phyloP scores from a whole-genome alignment of 1,140 invertebrate species.

The Zaprionus taronus region DNA sequence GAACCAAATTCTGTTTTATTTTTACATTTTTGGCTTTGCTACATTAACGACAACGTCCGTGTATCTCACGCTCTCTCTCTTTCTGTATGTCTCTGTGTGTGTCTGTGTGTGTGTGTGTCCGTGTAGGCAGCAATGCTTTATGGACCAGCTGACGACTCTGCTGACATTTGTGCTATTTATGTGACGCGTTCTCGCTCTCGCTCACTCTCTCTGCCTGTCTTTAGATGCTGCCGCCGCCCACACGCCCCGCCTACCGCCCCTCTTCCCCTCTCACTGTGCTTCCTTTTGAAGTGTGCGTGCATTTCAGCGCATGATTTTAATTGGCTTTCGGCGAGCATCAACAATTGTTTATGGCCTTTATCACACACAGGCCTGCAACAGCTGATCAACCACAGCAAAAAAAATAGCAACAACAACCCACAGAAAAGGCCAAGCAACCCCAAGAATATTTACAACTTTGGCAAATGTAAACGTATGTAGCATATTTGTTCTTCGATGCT shows the following conservation, averaged over 20 bases:
- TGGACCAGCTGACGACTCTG: constrained; percentile 63
- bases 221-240: constrained; percentile 13
- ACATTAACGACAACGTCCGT: constrained; percentile 56
- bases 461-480: constrained; percentile 8
- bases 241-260: too few relatives aligned
- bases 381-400: constrained; percentile 47
- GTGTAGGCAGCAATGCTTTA: constrained; percentile 63
- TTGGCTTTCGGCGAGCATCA: constrained; percentile 61
- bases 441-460: constrained; percentile 1
- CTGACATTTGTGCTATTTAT: constrained; percentile 42
- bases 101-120: not conserved
- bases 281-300: constrained; percentile 58
- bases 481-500: not conserved
- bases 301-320: constrained; percentile 75
- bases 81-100: not conserved
- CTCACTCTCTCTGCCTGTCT: constrained; percentile 8
- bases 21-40: constrained; percentile 60
- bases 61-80: not conserved
- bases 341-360: constrained; percentile 67
- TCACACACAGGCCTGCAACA: constrained; percentile 44
- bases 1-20: constrained; percentile 78
- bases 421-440: not conserved
- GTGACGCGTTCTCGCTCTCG: not conserved
- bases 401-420: not conserved
- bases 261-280: constrained; percentile 3